Evolutionary conservation across 2,113 vertebrate genomes (phyloP), one percentile per base, ranked within the genome.

Genomic region (Toxotes chatareus): DNA sequence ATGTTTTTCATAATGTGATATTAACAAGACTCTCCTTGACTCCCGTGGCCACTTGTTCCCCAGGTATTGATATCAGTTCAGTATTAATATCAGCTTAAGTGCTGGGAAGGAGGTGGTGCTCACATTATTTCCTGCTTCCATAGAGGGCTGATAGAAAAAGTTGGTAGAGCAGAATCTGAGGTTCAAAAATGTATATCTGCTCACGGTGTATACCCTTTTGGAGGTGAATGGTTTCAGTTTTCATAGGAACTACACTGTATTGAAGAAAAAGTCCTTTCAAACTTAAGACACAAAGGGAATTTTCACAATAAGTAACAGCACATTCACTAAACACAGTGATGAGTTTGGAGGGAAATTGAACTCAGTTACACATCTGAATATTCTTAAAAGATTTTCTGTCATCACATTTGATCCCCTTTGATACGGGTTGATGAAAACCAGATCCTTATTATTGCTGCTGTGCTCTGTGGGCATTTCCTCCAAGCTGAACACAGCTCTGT

Each of bases 401-500:
- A 14, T 32, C 31, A 66, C 4, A n/a, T 65, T 63, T 2, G 70
- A 49, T 32, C 69, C 34, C 9, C 16, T 80, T 13, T 49, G 74
- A 71, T 72, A 66, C 55, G 61, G 7, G 19, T 14, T 9, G 16
- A 16, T 47, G 38, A 44, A 40, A 53, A 55, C 7, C 57, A n/a
- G 21, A 73, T 44, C n/a, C 40, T 44, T 59, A 31, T 69, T 69
- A 77, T 65, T 27, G 66, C 51, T 62, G 23, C 23, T 49, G 8
- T 70, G 36, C 36, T 61, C 13, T 61, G 16, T 36, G 3, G 3
- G 27, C 13, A 34, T 76, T 72, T 38, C 51, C 13, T 57, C 11
- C 38, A 59, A 69, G 57, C 61, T 47, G 59, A 84, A 55, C 69
- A 70, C 53, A 60, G 42, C 17, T 44, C 49, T 42, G n/a, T 38